Percentiles rank a stretch among this genome's conserved stretches.
Evolutionary conservation across 1,140 invertebrate genomes (phyloP).

Genomic region (Aphelinus atriplicis): DNA sequence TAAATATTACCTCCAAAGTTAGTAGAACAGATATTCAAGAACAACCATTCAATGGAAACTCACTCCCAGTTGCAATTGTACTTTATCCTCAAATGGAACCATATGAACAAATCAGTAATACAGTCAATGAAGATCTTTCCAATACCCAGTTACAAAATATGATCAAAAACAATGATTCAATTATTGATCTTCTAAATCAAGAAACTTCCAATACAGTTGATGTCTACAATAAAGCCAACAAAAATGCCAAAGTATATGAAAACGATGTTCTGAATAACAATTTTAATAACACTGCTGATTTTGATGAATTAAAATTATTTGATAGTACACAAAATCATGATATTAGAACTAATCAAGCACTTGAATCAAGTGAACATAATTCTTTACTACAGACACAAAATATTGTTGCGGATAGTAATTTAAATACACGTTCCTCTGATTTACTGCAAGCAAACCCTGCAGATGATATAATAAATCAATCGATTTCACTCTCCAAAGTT

Average conservation of each 20-base stretch:
- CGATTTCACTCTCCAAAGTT: conserved; percentile 34
- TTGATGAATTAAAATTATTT: conserved; percentile 52
- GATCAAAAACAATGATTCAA: conserved; percentile 40
- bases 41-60: conserved; percentile 20
- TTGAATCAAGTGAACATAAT: conserved; percentile 1
- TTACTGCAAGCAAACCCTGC: conserved; percentile 22
- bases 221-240: conserved; percentile 43
- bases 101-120: conserved; percentile 17
- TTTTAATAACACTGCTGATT: conserved; percentile 46
- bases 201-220: conserved; percentile 39
- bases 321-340: conserved; percentile 37
- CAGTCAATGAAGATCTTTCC: conserved; percentile 19
- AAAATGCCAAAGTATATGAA: conserved; percentile 19
- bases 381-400: background rate
- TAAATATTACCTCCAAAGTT: conserved; percentile 39
- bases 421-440: conserved; percentile 25
- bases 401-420: conserved; percentile 32
- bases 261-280: conserved; percentile 42
- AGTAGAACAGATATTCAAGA: conserved; percentile 43
- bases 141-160: conserved; percentile 39
- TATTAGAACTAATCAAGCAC: conserved; percentile 2
- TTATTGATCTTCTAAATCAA: conserved; percentile 28
- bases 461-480: conserved; percentile 28
- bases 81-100: conserved; percentile 38
- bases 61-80: conserved; percentile 37